Evolutionary conservation across 2,113 vertebrate genomes (phyloP).

Genomic region (Felis catus): DNA sequence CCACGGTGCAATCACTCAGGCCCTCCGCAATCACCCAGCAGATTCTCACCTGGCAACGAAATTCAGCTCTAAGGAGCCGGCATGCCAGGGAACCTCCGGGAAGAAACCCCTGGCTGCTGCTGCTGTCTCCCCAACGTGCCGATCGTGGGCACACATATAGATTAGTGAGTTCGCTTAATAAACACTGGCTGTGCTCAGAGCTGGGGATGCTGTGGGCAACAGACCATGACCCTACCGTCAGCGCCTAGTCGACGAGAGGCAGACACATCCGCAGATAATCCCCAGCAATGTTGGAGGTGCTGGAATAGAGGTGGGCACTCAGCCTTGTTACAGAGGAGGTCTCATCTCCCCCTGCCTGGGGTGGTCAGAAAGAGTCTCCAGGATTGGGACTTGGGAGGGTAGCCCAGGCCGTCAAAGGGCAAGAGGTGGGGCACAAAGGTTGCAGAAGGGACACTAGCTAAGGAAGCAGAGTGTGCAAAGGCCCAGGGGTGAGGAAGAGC

Average conservation of each 20-base stretch:
- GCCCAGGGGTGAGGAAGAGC: neutral
- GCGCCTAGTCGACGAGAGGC: too few relatives aligned
- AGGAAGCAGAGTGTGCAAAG: neutral
- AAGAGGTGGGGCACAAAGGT: neutral
- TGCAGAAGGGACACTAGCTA: neutral
- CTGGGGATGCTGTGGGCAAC: neutral
- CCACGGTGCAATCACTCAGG: slow-evolving; percentile 69
- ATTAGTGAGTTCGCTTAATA: neutral
- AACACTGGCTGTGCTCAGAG: neutral
- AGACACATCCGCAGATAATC: fast-evolving
- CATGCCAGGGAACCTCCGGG: fast-evolving
- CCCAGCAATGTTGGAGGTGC: neutral
- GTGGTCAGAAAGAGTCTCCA: neutral
- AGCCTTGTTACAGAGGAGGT: neutral
- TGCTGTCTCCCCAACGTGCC: neutral
- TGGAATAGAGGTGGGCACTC: neutral
- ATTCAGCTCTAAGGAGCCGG: neutral
- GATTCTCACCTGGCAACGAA: slow-evolving; percentile 66
- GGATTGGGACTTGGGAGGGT: neutral
- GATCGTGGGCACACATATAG: fast-evolving
- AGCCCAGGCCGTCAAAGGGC: neutral
- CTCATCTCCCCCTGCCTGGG: neutral
- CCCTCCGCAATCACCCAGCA: slow-evolving; percentile 71
- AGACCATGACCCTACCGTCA: neutral
- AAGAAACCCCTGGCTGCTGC: neutral